A percentile compares a stretch with the other conserved stretches of the same genome.
Evolutionary conservation across 2,888 invertebrate genomes (phyloP).

Genomic region (Macrosiphum euphorbiae): DNA sequence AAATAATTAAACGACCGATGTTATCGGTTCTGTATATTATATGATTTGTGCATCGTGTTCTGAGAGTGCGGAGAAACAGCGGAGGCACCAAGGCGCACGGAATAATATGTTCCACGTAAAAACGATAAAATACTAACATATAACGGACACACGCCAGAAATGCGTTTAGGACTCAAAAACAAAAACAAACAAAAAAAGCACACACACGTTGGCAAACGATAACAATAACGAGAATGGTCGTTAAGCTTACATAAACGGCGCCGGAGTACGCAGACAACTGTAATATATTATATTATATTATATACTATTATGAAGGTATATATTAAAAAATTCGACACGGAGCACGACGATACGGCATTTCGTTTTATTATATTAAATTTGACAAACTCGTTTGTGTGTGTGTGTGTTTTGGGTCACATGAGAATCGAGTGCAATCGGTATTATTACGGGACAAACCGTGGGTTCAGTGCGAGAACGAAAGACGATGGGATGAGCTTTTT

Average conservation of each 20-base stretch:
- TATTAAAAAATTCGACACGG: not conserved
- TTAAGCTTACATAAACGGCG: not conserved
- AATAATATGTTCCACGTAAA: conserved; percentile 12
- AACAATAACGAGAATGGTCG: conserved; percentile 36
- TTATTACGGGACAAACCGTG: not conserved
- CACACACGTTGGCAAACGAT: not conserved
- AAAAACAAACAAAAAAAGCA: not conserved
- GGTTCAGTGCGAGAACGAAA: not conserved
- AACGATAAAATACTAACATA: not conserved
- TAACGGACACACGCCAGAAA: not conserved
- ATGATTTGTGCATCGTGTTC: not conserved
- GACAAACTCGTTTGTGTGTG: not conserved
- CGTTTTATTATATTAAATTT: conserved; percentile 55
- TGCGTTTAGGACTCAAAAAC: not conserved
- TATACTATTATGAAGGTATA: not conserved
- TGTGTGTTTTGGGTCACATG: not conserved
- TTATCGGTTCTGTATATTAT: not conserved
- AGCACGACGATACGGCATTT: not conserved
- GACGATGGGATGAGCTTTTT: not conserved
- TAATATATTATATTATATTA: not conserved
- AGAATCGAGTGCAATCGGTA: conserved; percentile 32
- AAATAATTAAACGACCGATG: not conserved
- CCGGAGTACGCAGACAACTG: not conserved
- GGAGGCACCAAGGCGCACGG: not conserved
- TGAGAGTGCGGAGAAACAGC: not conserved